Base-by-base conservation (phyloP, 2,113 vertebrate genomes). In the Suncus etruscus region DNA sequence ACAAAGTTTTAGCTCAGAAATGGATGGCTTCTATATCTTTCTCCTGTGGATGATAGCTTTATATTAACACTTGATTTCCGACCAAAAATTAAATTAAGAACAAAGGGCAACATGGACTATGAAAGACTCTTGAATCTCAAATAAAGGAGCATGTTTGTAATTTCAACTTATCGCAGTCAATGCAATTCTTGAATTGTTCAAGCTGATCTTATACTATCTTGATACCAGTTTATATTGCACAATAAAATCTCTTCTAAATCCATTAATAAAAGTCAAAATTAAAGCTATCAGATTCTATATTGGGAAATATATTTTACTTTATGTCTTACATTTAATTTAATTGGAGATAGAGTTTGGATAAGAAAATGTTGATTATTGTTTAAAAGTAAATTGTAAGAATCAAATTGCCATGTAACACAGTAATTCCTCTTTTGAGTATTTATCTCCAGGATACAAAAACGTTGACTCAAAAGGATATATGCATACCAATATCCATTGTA, bases 251-350 rank as follows among this genome's bases (percentile, higher is more conserved):
- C 11, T 54, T 54, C 11, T 54, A 20, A 74, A 65, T 73, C 68
- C 85, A 47, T 80, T 89, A 50, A 66, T 68, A 48, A 16, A 47
- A 39, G 39, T 32, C 83, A 58, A 83, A 79, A 94, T 74, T 66
- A 87, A 79, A 94, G 68, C 45, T 89, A 72, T 83, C 86, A 89
- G 50, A 89, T 51, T 22, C 0, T 31, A 47, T 32, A 31, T 75
- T 24, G 11, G 61, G 80, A 83, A 93, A 86, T 25, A 70, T 25
- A 88, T 91, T 51, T 51, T 86, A 24, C 31, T 92, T 89, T 88
- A 45, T 88, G 29, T 18, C 45, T 90, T 65, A 73, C 1, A 39
- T 85, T 65, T 90, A 1, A 39, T 85, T 65, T 90, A 85, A 91
- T 15, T 54, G 18, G 39, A 78, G 29, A 90, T 58, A 87, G 70